Base-by-base conservation (phyloP, 2,113 vertebrate genomes). In the Synchiropus splendidus region DNA sequence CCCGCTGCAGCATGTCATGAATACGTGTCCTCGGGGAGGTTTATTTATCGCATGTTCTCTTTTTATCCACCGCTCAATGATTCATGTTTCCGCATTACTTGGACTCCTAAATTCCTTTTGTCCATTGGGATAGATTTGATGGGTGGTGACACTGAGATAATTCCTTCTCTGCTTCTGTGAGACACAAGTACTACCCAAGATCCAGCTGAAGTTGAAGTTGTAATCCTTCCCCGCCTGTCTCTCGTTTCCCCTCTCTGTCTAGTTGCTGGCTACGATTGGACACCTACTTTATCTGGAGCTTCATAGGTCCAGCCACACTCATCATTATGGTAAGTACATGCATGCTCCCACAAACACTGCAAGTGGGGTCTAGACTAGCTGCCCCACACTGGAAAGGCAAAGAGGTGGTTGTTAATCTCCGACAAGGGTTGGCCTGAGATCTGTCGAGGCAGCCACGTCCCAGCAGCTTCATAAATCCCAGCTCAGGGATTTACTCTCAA, bases 231-330 rank as follows among this genome's bases (percentile, higher is more conserved):
- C 11, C 49, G 42, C 52, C 41, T 46, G 16, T 67, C 46, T 61
- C 35, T 49, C 31, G 54, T 16, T 57, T 10, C 42, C 47, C 45
- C 31, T 47, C 12, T 59, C 33, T 83, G 70, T 85, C 74, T 83
- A 99, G 95, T 83, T 99, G 95, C 81, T 99, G 95, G 95, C 87
- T 99, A 16, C 87, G 94, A 56, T 87, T 96, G 83, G 95, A 99
- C 81, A 99, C 94, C 43, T 97, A 99, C 83, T 99, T 99, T 78
- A 99, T 99, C 83, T 99, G 95, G 95, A 98, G 95, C 78, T 99
- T 99, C 83, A 97, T 98, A 86, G 95, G 95, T 72, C 95, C 95
- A 0, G 95, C 94, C 32, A 98, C 95, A 52, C 90, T 98, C 80
- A 99, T 99, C 82, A 99, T 99, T 77, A 98, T 98, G 95, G 95